Base-by-base conservation (phyloP, 2,113 vertebrate genomes). In the Sarotherodon lohbergeri region DNA sequence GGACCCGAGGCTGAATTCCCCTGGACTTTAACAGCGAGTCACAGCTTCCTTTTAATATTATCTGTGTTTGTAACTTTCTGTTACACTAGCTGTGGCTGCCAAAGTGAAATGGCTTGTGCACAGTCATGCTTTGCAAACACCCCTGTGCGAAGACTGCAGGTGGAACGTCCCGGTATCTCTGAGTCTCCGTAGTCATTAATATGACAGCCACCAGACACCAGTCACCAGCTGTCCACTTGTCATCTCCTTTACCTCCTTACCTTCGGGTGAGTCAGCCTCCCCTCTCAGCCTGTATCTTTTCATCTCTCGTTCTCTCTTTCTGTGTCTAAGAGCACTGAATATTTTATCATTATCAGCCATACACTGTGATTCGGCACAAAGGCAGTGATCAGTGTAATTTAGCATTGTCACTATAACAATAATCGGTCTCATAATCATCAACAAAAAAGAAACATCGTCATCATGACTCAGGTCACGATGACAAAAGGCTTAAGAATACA, bases 141-240 rank as follows among this genome's bases (percentile, higher is more conserved):
- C 90, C 88, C 90, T 81, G 34, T n/a, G 6, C 3, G 13, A 81
- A 29, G 82, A 39, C 68, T 73, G 80, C 82, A 90, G 71, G 71
- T 90, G 93, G 90, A 89, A 82, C 80, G 22, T 79, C 84, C 89
- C 91, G 66, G n/a, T 85, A 80, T 84, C 80, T 84, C 88, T 7
- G 59, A 78, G 88, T 89, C 81, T 88, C 85, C 34, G 2, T 52
- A 46, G 79, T 89, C 85, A 88, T 91, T 92, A 92, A 91, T 88
- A 90, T 91, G 90, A 93, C 91, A 91, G 87, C 54, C 86, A 91
- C 63, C 92, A 89, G 86, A 86, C 87, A 91, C 68, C 86, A 90
- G 87, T 80, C 90, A 91, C 87, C 89, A 91, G 89, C 90, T 88
- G 89, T 87, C 88, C 86, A 88, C 93, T 89, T 86, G 89, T 92